Base-by-base conservation (phyloP, 2,888 invertebrate genomes). In the Lasioglossum figueresi region DNA sequence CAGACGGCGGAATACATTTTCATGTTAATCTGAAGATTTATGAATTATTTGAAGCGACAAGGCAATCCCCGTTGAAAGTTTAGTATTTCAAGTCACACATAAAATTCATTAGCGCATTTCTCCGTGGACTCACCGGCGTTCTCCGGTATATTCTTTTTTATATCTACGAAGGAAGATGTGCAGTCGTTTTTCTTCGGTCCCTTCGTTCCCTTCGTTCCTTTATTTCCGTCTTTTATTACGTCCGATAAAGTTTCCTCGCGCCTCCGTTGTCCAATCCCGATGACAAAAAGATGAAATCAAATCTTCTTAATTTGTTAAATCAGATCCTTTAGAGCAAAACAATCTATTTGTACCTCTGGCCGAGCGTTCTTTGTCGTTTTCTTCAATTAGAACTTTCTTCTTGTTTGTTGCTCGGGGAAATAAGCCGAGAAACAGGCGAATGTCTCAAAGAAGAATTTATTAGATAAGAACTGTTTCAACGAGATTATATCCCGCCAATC, bases 231-330 rank as follows among this genome's bases (percentile, higher is more conserved):
- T 27, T 5, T 40, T 71, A 37, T 48, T 68, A 43, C 52, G 19
- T 37, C 68, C 40, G 23, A 40, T 40, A 48, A 70, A 70, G 70
- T 70, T 70, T 70, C 23, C 40, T 70, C 70, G 70, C 70, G 14
- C 70, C 70, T 40, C 19, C 37, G 40, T 40, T 37, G 27, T 82
- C 56, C 68, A 56, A 63, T 31, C 52, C 48, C 19, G 8, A 23
- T 19, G 16, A 6, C 37, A 56, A 59, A 27, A 56, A 37, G 68
- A 74, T 80, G 37, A 74, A 80, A 74, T 43, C 27, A 16, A 52
- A 73, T 19, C 48, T 34, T 27, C n/a, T 45, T 37, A 27, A 23
- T 45, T 56, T 8, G 12, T 34, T 40, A 52, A 48, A 31, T 40
- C 16, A 16, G n/a, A n/a, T 40, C 3, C 31, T 27, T 43, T 2